A percentile compares a stretch with the other conserved stretches of the same genome.
Conservation (phyloP, 1,140 invertebrate species). For the Cepaea nemoralis region DNA sequence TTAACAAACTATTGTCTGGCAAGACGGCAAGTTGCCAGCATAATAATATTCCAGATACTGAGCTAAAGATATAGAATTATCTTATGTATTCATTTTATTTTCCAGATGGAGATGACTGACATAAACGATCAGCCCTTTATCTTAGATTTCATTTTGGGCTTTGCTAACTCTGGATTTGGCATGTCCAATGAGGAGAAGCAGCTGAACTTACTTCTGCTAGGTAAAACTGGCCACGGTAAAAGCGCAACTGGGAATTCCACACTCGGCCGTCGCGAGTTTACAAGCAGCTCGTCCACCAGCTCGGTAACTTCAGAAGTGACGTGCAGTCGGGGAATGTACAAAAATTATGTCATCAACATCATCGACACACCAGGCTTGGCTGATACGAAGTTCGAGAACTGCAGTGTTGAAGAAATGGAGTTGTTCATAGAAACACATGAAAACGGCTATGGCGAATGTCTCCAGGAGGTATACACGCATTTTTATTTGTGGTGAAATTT, state of each 20-base stretch:
- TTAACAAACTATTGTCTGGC: too few relatives aligned
- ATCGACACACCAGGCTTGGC: neutral
- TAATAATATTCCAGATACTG: too few relatives aligned
- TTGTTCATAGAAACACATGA: neutral
- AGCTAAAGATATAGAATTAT: too few relatives aligned
- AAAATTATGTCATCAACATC: neutral
- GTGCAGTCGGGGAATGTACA: neutral
- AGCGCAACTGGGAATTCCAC: neutral
- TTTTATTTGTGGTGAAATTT: slow-evolving; percentile 7
- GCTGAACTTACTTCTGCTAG: neutral
- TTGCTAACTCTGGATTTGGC: too few relatives aligned
- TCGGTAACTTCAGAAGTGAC: neutral
- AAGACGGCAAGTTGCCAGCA: too few relatives aligned
- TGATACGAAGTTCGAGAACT: neutral
- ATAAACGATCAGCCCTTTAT: too few relatives aligned
- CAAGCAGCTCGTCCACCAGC: neutral
- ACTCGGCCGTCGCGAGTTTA: neutral
- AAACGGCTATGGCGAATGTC: neutral
- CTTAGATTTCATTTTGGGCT: too few relatives aligned
- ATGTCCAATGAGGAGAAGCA: too few relatives aligned
- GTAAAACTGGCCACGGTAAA: neutral
- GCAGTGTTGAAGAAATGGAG: neutral
- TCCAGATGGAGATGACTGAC: too few relatives aligned
- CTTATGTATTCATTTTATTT: too few relatives aligned
- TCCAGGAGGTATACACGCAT: neutral